phyloP scores from a whole-genome alignment of 2,888 invertebrate genomes.

The Zelleria hepariella region DNA sequence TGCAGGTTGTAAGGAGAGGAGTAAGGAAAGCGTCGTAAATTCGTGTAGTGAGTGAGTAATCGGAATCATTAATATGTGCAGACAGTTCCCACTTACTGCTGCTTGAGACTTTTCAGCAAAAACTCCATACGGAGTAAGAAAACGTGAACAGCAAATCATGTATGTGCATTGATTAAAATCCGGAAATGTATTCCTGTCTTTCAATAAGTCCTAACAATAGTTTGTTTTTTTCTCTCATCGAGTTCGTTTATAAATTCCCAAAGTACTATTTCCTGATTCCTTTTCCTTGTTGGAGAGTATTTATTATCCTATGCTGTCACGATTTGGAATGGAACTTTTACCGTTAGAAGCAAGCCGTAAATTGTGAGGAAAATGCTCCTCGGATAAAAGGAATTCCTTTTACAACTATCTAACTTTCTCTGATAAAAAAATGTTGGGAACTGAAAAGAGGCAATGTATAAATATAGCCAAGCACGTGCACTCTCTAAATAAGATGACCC shows the following conservation, averaged over 20 bases:
- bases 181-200: too few relatives aligned
- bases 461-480: conserved; percentile 23
- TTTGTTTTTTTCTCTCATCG: not conserved
- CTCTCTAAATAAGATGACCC: conserved; percentile 34
- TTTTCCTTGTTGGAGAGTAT: not conserved
- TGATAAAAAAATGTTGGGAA: conserved; percentile 38
- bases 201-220: not conserved
- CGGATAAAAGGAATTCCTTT: conserved; percentile 32
- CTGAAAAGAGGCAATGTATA: not conserved
- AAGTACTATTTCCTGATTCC: not conserved
- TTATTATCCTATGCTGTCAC: not conserved
- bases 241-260: not conserved
- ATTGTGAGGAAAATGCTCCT: conserved; percentile 13
- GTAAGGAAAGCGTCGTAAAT: not conserved
- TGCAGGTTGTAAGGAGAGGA: not conserved
- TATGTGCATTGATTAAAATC: too few relatives aligned
- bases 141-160: too few relatives aligned
- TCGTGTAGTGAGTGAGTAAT: not conserved
- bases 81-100: not conserved
- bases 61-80: not conserved
- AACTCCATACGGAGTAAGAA: not conserved
- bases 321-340: not conserved
- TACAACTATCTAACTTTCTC: conserved; percentile 44
- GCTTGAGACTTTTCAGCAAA: not conserved
- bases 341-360: not conserved